Percentiles rank a stretch among this genome's conserved stretches.
Conservation (phyloP, 2,888 invertebrate species). For the Standfussiana lucernea region DNA sequence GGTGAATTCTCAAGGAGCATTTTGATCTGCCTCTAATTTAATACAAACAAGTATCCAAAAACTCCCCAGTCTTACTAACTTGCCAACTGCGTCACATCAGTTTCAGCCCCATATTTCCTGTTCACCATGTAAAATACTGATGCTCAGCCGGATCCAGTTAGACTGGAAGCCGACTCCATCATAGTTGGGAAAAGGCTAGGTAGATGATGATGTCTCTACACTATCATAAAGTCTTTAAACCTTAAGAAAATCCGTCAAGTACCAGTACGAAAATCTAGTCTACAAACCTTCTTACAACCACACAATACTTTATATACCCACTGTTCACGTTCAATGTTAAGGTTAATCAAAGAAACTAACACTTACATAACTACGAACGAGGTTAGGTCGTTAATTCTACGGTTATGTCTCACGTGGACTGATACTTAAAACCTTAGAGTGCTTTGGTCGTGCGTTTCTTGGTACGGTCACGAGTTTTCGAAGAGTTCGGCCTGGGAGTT, state of each 20-base stretch:
- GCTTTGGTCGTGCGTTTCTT: neutral
- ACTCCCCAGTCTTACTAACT: no score
- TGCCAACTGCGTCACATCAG: no score
- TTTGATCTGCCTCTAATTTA: no score
- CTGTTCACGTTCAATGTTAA: slow-evolving; percentile 42
- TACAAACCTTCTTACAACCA: neutral
- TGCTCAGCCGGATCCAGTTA: neutral
- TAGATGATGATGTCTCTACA: neutral
- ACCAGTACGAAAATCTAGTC: neutral
- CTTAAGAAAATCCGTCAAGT: neutral
- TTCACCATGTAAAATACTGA: neutral
- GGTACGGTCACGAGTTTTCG: neutral
- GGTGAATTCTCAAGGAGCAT: neutral
- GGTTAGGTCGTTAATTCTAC: slow-evolving; percentile 24
- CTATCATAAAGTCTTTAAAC: neutral
- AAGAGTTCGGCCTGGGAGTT: neutral
- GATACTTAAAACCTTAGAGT: neutral
- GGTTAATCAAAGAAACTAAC: slow-evolving; percentile 11
- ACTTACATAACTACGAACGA: slow-evolving; percentile 41
- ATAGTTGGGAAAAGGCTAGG: neutral
- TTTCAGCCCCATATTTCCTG: neutral
- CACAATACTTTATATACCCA: neutral
- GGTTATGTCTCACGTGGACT: slow-evolving; percentile 29
- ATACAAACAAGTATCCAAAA: no score
- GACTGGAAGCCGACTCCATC: neutral